phyloP scores from a whole-genome alignment of 2,888 invertebrate species.

The Cheilosia variabilis region DNA sequence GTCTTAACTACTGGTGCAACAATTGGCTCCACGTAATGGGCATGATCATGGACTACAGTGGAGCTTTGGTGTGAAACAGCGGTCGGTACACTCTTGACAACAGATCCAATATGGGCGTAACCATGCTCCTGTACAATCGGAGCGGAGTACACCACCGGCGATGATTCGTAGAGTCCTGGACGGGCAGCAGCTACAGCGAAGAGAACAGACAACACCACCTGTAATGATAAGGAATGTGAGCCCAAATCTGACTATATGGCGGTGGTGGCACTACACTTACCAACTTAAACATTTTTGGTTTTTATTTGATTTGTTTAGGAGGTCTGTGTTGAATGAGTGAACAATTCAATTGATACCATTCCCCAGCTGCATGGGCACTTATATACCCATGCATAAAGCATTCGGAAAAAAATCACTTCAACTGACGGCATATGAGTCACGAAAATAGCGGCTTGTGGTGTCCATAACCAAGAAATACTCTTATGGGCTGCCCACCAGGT shows the following conservation, averaged over 20 bases:
- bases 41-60: conserved; percentile 83
- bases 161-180: conserved; percentile 78
- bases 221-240: conserved; percentile 60
- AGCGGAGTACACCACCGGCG: conserved; percentile 75
- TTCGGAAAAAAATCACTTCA: conserved; percentile 53
- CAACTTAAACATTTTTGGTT: conserved; percentile 81
- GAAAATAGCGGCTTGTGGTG: background rate
- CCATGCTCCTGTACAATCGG: conserved; percentile 79
- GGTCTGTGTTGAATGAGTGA: conserved; percentile 80
- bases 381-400: conserved; percentile 48
- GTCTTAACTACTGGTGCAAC: conserved; percentile 80
- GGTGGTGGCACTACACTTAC: conserved; percentile 78
- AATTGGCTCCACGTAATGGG: conserved; percentile 78
- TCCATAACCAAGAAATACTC: conserved; percentile 22
- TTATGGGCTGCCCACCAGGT: conserved; percentile 10
- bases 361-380: conserved; percentile 38
- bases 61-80: conserved; percentile 84
- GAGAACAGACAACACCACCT: conserved; percentile 81
- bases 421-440: conserved; percentile 67
- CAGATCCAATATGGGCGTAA: conserved; percentile 79
- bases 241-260: background rate
- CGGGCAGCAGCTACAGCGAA: conserved; percentile 80
- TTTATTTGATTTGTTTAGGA: conserved; percentile 58
- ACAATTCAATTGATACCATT: conserved; percentile 59
- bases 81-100: conserved; percentile 83